Percentiles rank a stretch among this genome's conserved stretches.
Conservation (phyloP, 2,888 invertebrate genomes). For the Globia sparganii region DNA sequence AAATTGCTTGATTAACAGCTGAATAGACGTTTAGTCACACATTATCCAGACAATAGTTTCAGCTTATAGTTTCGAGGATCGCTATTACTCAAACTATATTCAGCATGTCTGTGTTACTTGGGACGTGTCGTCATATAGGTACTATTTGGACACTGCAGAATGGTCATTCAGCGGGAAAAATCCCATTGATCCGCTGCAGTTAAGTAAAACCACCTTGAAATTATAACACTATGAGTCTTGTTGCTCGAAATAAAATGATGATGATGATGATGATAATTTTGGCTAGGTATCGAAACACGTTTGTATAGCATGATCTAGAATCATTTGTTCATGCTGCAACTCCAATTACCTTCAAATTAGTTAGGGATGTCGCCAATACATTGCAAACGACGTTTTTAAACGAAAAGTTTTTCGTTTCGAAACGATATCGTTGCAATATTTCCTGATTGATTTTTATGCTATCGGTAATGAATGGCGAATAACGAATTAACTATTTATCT, state of each 20-base stretch:
- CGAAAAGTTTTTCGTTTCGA: conserved; percentile 38
- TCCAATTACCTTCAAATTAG: conserved; percentile 43
- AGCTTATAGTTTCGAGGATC: no score
- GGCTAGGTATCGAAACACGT: neutral
- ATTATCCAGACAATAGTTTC: no score
- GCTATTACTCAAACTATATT: no score
- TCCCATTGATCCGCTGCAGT: neutral
- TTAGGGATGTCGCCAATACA: conserved; percentile 46
- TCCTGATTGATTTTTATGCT: conserved; percentile 54
- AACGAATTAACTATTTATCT: conserved; percentile 52
- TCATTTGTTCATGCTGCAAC: conserved; percentile 31
- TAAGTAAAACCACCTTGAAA: neutral
- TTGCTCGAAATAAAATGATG: no score
- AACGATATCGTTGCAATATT: conserved; percentile 36
- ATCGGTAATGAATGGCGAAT: conserved; percentile 27
- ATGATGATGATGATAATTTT: no score
- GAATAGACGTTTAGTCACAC: no score
- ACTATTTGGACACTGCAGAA: neutral
- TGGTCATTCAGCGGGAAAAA: neutral
- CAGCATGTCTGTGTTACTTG: no score
- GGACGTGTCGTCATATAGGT: no score
- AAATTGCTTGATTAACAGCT: no score
- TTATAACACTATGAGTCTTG: no score
- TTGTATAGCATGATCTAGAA: conserved; percentile 8
- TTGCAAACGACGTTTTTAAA: conserved; percentile 36